A percentile compares a stretch with the other conserved stretches of the same genome.
Evolutionary conservation across 2,797 vertebrate genomes (phyloP).

Genomic region (Neoniphon sammara): DNA sequence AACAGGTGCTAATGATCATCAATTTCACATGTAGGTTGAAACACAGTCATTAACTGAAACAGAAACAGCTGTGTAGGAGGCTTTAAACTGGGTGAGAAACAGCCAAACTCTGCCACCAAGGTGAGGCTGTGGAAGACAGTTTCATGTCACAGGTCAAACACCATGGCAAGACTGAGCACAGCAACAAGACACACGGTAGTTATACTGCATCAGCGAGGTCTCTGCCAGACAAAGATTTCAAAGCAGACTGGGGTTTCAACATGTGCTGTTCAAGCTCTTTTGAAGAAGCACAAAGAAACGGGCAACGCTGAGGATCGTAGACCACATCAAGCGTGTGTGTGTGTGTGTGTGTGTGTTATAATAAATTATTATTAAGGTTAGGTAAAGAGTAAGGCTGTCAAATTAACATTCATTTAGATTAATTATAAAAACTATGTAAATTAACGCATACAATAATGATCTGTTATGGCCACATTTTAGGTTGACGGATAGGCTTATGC

Average conservation of each 20-base stretch:
- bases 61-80: constrained; percentile 33
- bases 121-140: constrained; percentile 15
- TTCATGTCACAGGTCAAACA: background rate
- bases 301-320: constrained; percentile 32
- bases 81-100: background rate
- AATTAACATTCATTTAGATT: too few relatives aligned
- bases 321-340: too few relatives aligned
- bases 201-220: too few relatives aligned
- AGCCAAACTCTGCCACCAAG: constrained; percentile 2
- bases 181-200: background rate
- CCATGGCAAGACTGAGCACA: background rate
- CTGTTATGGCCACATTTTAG: too few relatives aligned
- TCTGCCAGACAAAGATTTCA: background rate
- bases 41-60: constrained; percentile 30
- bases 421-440: too few relatives aligned
- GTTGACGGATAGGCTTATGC: too few relatives aligned
- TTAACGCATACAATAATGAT: too few relatives aligned
- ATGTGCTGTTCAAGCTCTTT: constrained; percentile 48
- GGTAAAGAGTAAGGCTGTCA: too few relatives aligned
- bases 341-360: too few relatives aligned
- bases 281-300: constrained; percentile 61
- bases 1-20: constrained; percentile 36
- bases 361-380: too few relatives aligned
- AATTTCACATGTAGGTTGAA: constrained; percentile 11
- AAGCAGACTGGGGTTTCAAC: constrained; percentile 35